Evolutionary conservation across 1,140 invertebrate species (phyloP).

Genomic region (Drosophila burlai): DNA sequence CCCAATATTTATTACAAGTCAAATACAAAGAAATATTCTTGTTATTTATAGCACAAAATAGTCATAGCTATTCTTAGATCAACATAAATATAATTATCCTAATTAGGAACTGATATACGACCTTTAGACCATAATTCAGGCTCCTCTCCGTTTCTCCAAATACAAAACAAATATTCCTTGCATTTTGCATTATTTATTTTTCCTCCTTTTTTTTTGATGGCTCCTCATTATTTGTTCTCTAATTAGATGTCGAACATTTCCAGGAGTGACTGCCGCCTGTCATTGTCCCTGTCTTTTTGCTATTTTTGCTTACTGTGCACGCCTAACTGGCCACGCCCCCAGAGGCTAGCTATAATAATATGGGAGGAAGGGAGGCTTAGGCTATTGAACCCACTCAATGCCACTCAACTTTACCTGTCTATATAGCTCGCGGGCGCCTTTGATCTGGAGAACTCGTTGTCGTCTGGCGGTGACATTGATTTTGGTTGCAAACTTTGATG

Average conservation of each 20-base stretch:
- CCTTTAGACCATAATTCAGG: slow-evolving; percentile 4
- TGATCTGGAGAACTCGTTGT: slow-evolving; percentile 26
- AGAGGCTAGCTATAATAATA: background rate
- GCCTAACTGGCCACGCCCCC: slow-evolving; percentile 55
- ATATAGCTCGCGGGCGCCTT: slow-evolving; percentile 5
- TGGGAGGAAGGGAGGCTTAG: slow-evolving; percentile 7
- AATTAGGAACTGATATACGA: background rate
- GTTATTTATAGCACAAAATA: background rate
- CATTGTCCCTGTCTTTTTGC: slow-evolving; percentile 1
- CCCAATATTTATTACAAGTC: background rate
- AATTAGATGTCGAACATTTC: slow-evolving; percentile 62
- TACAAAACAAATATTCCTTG: slow-evolving; percentile 8
- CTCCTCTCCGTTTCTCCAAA: background rate
- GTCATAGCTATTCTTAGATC: background rate
- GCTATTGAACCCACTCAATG: slow-evolving; percentile 61
- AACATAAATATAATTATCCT: slow-evolving; percentile 22
- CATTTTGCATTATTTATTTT: slow-evolving; percentile 34
- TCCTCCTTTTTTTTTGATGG: background rate
- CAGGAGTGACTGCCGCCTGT: slow-evolving; percentile 37
- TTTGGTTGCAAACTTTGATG: slow-evolving; percentile 62
- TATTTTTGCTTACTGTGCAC: slow-evolving; percentile 45
- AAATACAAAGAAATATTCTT: background rate
- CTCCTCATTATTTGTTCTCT: slow-evolving; percentile 52
- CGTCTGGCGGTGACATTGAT: slow-evolving; percentile 68
- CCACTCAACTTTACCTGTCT: slow-evolving; percentile 30